Evolutionary conservation across 2,888 invertebrate species (phyloP).

Genomic region (Drosophila siamana): DNA sequence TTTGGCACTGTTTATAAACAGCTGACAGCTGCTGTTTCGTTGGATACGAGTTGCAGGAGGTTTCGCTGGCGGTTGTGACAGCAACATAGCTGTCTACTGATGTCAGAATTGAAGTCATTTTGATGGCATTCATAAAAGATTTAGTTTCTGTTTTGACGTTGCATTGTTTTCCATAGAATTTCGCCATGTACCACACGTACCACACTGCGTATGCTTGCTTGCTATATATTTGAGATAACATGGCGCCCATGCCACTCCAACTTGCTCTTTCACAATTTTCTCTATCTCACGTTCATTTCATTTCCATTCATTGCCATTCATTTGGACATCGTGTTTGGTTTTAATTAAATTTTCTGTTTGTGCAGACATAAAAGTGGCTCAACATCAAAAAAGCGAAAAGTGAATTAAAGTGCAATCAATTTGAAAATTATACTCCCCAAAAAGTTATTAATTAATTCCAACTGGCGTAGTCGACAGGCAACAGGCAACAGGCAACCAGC

Average conservation of each 20-base stretch:
- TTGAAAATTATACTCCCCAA: conserved; percentile 18
- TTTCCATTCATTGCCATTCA: conserved; percentile 28
- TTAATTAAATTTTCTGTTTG: conserved; percentile 55
- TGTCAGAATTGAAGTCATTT: conserved; percentile 31
- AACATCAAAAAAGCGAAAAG: conserved; percentile 36
- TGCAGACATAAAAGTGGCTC: conserved; percentile 38
- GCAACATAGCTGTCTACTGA: neutral
- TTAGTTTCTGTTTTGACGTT: conserved; percentile 27
- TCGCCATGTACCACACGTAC: conserved; percentile 17
- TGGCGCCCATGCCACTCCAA: neutral
- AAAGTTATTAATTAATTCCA: conserved; percentile 33
- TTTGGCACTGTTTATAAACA: conserved; percentile 4
- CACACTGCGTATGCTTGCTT: conserved; percentile 56
- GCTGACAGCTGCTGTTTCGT: conserved; percentile 13
- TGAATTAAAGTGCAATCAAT: conserved; percentile 47
- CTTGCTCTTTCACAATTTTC: neutral
- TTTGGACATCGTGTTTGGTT: conserved; percentile 40
- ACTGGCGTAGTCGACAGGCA: conserved; percentile 45
- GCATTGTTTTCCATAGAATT: conserved; percentile 25
- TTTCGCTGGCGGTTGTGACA: too few relatives aligned
- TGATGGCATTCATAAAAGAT: conserved; percentile 43
- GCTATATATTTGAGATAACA: conserved; percentile 26
- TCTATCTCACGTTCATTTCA: conserved; percentile 13
- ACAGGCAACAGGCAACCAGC: conserved; percentile 29
- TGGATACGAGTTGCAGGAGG: neutral